Evolutionary conservation across 2,888 invertebrate genomes (phyloP), one percentile per base, ranked within the genome.

Genomic region (Pandemis cinnamomeana): DNA sequence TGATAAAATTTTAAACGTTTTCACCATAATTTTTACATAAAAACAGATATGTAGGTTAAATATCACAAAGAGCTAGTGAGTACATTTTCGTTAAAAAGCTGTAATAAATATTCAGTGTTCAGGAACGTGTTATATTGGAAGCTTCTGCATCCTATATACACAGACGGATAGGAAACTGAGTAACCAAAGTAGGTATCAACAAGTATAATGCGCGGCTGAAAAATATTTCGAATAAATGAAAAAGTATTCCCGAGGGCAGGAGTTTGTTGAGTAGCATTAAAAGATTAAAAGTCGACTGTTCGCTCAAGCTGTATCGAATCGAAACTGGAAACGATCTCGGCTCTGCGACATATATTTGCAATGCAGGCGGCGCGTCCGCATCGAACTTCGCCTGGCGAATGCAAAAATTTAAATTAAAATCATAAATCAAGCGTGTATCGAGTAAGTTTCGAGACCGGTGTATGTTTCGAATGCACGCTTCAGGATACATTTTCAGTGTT

Each of bases 351-450:
- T 91, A 90, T 91, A 92, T 92, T 93, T 92, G 93, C 91, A 85
- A 93, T 92, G 94, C 93, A 93, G 91, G 89, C 92, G 86, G 92
- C 91, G 91, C 91, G 91, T 89, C 91, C 91, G 88, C 83, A 87
- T 90, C 89, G 80, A 92, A 93, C 89, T 93, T 91, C 88, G 92
- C 89, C 89, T 80, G 87, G 90, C 89, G 93, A 93, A 94, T 94
- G 94, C 93, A 94, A 94, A 94, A 94, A 94, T 94, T 94, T 94
- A 94, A 94, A 94, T 94, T 94, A 94, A 94, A 94, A 94, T 89
- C 94, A 94, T 94, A 94, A 94, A 94, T 94, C 94, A 94, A 92
- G 81, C 90, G 89, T 89, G 89, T 93, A 93, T 94, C 92, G 94
- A 92, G 91, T 90, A 92, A 93, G 87, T 94, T 92, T 90, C 86